These are phyloP conservation scores for Cervus canadensis DNA, from an alignment of 2,113 vertebrate genomes.

Conservation along the genomic window DNA sequence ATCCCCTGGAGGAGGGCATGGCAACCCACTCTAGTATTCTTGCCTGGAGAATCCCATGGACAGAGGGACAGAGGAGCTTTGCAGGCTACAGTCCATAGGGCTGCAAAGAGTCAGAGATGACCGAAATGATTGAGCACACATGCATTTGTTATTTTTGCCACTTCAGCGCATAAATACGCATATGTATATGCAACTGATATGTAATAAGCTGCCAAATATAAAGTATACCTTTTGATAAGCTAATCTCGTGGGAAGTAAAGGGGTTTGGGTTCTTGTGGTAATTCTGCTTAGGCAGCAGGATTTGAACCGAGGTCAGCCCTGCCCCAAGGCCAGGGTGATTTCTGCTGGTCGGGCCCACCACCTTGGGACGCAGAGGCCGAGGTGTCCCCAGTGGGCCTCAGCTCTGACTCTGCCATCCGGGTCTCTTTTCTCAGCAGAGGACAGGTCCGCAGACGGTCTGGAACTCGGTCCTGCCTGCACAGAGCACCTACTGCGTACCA, in stretches of 20 bases:
- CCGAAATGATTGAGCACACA: not conserved
- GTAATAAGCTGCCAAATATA: not conserved
- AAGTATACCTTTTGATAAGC: not conserved
- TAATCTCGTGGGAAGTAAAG: not conserved
- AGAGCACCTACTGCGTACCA: rapidly evolving
- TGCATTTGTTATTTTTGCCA: not conserved
- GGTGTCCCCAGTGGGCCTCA: not conserved
- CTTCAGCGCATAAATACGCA: not conserved
- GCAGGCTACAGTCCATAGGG: not conserved
- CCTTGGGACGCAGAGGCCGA: not conserved
- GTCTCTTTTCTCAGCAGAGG: not conserved
- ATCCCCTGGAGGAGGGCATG: not conserved
- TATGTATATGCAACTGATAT: rapidly evolving
- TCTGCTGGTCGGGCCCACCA: not conserved
- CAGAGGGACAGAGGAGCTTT: not conserved
- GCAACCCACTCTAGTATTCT: not conserved
- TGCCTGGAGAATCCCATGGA: not conserved
- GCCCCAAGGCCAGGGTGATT: not conserved
- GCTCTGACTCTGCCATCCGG: not conserved
- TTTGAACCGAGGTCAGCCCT: not conserved
- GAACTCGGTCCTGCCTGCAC: not conserved
- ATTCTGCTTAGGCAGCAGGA: not conserved
- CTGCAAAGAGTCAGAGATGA: not conserved
- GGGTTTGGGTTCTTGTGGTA: not conserved
- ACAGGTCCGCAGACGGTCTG: not conserved